These are phyloP conservation scores for Pristionchus arcanus DNA, from an alignment of 2,888 invertebrate genomes.

Conservation along the genomic window DNA sequence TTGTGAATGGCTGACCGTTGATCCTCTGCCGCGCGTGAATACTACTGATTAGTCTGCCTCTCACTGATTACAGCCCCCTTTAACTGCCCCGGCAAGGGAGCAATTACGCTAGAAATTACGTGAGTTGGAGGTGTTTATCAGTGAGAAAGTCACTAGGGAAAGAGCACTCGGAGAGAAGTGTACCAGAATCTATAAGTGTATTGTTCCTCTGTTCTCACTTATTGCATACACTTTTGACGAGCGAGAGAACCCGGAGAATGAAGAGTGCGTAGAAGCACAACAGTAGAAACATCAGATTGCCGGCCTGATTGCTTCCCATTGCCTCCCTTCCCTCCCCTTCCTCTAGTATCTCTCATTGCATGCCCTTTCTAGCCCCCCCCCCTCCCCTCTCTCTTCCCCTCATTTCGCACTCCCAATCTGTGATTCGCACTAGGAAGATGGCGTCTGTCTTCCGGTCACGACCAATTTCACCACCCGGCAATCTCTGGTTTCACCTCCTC, in stretches of 20 bases:
- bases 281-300: neutral
- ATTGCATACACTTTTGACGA: neutral
- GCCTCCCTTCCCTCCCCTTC: neutral
- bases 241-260: neutral
- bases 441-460: neutral
- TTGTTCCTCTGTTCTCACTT: neutral
- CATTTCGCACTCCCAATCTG: conserved; percentile 9
- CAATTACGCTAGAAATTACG: neutral
- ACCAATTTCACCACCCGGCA: neutral
- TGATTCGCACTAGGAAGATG: neutral
- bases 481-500: neutral
- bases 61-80: neutral
- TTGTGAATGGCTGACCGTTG: neutral
- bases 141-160: neutral
- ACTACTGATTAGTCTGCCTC: neutral
- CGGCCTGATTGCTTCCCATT: conserved; percentile 20
- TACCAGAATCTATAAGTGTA: conserved; percentile 14
- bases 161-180: neutral
- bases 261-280: neutral
- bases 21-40: neutral
- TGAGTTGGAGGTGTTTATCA: neutral
- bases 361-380: neutral
- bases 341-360: neutral
- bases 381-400: neutral
- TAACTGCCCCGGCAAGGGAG: neutral